phyloP scores from a whole-genome alignment of 1,140 invertebrate genomes.

The Pseudomyrmex sp. region DNA sequence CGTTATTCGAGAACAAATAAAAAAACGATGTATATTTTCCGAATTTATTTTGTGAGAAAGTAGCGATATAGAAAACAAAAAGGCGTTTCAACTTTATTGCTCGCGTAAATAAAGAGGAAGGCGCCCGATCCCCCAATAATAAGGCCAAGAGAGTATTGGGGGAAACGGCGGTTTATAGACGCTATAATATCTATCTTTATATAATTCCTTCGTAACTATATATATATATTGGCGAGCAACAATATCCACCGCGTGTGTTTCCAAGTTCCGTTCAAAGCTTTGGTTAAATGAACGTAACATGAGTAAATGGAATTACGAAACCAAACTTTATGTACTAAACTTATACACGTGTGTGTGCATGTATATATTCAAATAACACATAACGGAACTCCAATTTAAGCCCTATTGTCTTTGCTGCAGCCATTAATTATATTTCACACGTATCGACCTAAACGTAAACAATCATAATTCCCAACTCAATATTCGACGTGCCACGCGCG shows the following conservation, averaged over 20 bases:
- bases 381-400: conserved; percentile 13
- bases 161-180: too few species aligned
- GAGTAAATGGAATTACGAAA: neutral
- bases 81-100: neutral
- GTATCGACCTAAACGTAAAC: conserved; percentile 17
- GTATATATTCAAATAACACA: conserved; percentile 12
- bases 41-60: too few species aligned
- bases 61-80: too few species aligned
- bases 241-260: too few species aligned
- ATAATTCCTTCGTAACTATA: neutral
- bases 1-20: neutral
- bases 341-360: neutral
- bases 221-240: neutral
- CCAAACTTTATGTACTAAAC: neutral
- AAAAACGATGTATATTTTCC: too few species aligned
- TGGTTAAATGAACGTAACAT: conserved; percentile 14
- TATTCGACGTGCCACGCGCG: neutral
- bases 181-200: too few species aligned
- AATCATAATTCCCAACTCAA: neutral
- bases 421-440: conserved; percentile 28
- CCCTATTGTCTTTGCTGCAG: conserved; percentile 21
- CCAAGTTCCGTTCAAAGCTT: neutral
- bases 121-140: too few species aligned
- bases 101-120: neutral
- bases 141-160: too few species aligned